Percentiles rank a stretch among this genome's conserved stretches.
Conservation (phyloP, 2,888 invertebrate genomes). For the Ceramica pisi region DNA sequence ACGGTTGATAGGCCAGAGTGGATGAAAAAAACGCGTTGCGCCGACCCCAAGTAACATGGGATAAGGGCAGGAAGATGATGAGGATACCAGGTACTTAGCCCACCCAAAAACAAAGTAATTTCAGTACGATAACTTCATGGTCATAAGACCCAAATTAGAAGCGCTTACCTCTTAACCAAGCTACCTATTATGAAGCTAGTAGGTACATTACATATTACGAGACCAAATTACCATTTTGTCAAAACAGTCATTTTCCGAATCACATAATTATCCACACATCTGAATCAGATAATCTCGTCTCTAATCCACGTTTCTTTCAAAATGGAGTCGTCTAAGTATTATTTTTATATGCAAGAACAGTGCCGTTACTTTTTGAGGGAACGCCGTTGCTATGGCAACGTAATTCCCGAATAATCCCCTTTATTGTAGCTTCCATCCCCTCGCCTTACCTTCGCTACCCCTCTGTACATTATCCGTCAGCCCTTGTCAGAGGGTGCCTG, state of each 20-base stretch:
- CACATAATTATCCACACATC: conserved; percentile 8
- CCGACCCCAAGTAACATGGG: no score
- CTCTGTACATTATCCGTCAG: conserved; percentile 74
- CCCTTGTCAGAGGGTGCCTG: conserved; percentile 64
- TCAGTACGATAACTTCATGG: not conserved
- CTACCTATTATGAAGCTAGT: not conserved
- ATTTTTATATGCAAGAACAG: conserved; percentile 80
- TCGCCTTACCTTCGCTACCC: conserved; percentile 68
- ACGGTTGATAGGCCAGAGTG: no score
- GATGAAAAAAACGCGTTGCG: no score
- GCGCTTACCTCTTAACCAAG: not conserved
- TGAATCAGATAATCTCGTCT: not conserved
- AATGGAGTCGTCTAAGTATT: conserved; percentile 56
- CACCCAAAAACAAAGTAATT: not conserved
- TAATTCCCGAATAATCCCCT: conserved; percentile 86
- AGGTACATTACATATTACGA: not conserved
- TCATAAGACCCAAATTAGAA: not conserved
- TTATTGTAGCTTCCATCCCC: conserved; percentile 85
- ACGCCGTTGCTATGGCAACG: conserved; percentile 81
- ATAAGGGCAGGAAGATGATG: no score
- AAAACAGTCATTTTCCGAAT: not conserved
- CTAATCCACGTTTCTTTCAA: conserved; percentile 30
- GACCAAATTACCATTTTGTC: not conserved
- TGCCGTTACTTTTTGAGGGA: conserved; percentile 66
- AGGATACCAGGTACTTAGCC: no score